Evolutionary conservation across 2,888 invertebrate genomes (phyloP).

Genomic region (Ochropleura plecta): DNA sequence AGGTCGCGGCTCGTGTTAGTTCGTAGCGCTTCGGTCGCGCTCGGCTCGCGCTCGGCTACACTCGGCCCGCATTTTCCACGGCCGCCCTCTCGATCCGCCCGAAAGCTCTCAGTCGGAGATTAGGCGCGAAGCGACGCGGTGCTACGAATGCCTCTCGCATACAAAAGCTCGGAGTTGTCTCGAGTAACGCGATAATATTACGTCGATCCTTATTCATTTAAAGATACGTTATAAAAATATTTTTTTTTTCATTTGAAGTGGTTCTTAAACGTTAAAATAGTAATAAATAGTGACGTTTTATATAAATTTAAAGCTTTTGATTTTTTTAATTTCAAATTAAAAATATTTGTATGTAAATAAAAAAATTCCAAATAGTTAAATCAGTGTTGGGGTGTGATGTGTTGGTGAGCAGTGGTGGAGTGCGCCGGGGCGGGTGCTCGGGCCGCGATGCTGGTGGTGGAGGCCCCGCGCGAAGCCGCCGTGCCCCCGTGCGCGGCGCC

Average conservation of each 20-base stretch:
- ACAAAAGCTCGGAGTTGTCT: slow-evolving; percentile 74
- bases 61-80: slow-evolving; percentile 80
- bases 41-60: slow-evolving; percentile 74
- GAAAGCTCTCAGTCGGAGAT: slow-evolving; percentile 88
- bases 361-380: slow-evolving; percentile 36
- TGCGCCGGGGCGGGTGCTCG: slow-evolving; percentile 82
- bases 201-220: slow-evolving; percentile 27
- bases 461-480: slow-evolving; percentile 94
- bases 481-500: slow-evolving; percentile 90
- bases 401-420: slow-evolving; percentile 79
- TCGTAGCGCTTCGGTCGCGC: slow-evolving; percentile 71
- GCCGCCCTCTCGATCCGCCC: slow-evolving; percentile 88
- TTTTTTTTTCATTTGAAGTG: slow-evolving; percentile 29
- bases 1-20: slow-evolving; percentile 81
- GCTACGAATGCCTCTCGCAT: slow-evolving; percentile 69
- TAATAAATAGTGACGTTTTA: slow-evolving; percentile 7
- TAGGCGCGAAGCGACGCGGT: slow-evolving; percentile 81
- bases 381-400: slow-evolving; percentile 76
- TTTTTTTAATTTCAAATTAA: not conserved
- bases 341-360: slow-evolving; percentile 28
- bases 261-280: slow-evolving; percentile 1
- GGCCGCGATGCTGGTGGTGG: slow-evolving; percentile 94
- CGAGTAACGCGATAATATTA: slow-evolving; percentile 63
- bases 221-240: slow-evolving; percentile 21
- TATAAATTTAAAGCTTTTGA: not conserved